A percentile compares a stretch with the other conserved stretches of the same genome.
Conservation (phyloP, 2,113 vertebrate genomes). For the Macrotus californicus region DNA sequence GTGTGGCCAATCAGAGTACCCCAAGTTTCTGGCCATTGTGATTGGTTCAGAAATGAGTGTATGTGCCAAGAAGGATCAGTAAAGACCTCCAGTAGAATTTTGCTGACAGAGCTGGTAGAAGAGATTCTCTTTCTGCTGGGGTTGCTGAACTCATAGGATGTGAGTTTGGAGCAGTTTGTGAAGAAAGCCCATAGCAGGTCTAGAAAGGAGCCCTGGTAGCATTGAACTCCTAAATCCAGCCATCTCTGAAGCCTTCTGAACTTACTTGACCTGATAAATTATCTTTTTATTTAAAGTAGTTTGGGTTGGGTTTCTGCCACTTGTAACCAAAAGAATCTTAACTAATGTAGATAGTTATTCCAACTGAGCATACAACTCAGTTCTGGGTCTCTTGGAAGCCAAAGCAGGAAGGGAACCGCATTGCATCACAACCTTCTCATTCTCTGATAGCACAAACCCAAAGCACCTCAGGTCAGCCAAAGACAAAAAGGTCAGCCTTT, state of each 20-base stretch:
- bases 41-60: neutral
- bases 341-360: neutral
- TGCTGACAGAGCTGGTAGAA: neutral
- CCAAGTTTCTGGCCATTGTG: neutral
- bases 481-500: neutral
- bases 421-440: neutral
- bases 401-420: neutral
- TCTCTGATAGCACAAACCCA: neutral
- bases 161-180: neutral
- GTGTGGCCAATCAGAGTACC: neutral
- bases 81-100: neutral
- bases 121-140: neutral
- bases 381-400: neutral
- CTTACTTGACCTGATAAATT: conserved; percentile 23
- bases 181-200: neutral
- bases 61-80: neutral
- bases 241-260: neutral
- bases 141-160: neutral
- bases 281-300: conserved; percentile 5
- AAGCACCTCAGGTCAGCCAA: neutral
- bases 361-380: neutral
- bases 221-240: neutral
- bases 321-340: conserved; percentile 30
- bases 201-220: neutral
- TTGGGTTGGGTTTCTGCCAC: conserved; percentile 9